Conservation (phyloP, 2,797 vertebrate species). For the Alosa sapidissima region DNA sequence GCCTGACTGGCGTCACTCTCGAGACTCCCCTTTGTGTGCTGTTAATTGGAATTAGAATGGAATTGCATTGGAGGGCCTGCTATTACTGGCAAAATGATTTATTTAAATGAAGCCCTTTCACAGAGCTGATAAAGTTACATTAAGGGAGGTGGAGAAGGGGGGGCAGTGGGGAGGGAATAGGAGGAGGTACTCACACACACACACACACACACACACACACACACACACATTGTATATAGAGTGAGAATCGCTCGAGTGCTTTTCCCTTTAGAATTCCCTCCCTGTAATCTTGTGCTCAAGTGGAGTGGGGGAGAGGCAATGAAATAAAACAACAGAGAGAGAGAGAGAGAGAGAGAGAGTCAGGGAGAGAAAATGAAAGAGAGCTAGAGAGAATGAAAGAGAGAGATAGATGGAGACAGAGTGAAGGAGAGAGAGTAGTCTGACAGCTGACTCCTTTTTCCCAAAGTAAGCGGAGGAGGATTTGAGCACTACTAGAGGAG, state of each 20-base stretch:
- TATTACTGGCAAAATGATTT: slow-evolving; percentile 51
- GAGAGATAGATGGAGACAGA: neutral
- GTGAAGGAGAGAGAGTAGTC: neutral
- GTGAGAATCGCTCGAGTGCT: slow-evolving; percentile 10
- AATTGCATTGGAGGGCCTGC: slow-evolving; percentile 43
- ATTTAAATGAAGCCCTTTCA: slow-evolving; percentile 54
- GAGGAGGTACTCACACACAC: neutral
- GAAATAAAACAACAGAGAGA: slow-evolving; percentile 23
- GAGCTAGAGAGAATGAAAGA: neutral
- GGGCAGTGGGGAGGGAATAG: neutral
- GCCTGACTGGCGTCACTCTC: slow-evolving; percentile 32
- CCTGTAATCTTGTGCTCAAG: slow-evolving; percentile 38
- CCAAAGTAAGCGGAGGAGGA: neutral
- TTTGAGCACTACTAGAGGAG: neutral
- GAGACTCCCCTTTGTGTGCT: slow-evolving; percentile 42
- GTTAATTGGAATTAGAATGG: slow-evolving; percentile 50
- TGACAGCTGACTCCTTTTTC: neutral
- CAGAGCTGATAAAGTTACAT: slow-evolving; percentile 49
- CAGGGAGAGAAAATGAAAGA: neutral
- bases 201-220: neutral
- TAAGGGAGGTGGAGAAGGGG: slow-evolving; percentile 17
- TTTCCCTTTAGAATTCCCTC: slow-evolving; percentile 29
- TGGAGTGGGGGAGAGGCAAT: slow-evolving; percentile 35
- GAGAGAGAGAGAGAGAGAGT: neutral
- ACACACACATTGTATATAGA: neutral